Evolutionary conservation across 2,797 vertebrate genomes (phyloP).

Genomic region (Dallia pectoralis): DNA sequence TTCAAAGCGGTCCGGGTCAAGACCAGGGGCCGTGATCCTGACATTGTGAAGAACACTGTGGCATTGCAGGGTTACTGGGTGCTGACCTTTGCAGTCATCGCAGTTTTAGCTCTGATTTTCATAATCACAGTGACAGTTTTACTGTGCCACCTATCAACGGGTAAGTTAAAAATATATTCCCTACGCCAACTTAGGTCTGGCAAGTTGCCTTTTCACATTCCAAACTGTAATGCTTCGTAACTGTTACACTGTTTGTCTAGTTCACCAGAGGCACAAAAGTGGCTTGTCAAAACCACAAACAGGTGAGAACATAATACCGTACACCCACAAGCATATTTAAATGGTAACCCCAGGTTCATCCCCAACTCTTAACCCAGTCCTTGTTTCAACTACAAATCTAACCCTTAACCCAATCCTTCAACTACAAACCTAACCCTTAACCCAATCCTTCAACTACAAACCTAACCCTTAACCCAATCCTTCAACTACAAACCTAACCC

Average conservation of each 20-base stretch:
- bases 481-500: neutral
- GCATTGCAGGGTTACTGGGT: slow-evolving; percentile 16
- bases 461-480: neutral
- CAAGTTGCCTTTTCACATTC: neutral
- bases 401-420: neutral
- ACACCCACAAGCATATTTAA: neutral
- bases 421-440: neutral
- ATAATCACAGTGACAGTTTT: slow-evolving; percentile 51
- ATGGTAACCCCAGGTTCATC: no score
- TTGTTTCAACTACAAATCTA: neutral
- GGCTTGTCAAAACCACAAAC: neutral
- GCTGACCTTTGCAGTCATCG: slow-evolving; percentile 42
- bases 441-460: neutral
- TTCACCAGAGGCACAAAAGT: neutral
- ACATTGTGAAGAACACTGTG: neutral
- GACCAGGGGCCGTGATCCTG: neutral
- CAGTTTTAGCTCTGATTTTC: slow-evolving; percentile 40
- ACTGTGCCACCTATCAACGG: slow-evolving; percentile 50
- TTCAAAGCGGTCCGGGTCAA: slow-evolving; percentile 26
- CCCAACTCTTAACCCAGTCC: neutral
- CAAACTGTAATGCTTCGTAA: neutral
- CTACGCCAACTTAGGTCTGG: neutral
- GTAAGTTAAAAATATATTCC: slow-evolving; percentile 38
- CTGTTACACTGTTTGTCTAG: slow-evolving; percentile 1
- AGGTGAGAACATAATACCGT: neutral